Evolutionary conservation across 2,888 invertebrate species (phyloP).

Genomic region (Noctua janthina): DNA sequence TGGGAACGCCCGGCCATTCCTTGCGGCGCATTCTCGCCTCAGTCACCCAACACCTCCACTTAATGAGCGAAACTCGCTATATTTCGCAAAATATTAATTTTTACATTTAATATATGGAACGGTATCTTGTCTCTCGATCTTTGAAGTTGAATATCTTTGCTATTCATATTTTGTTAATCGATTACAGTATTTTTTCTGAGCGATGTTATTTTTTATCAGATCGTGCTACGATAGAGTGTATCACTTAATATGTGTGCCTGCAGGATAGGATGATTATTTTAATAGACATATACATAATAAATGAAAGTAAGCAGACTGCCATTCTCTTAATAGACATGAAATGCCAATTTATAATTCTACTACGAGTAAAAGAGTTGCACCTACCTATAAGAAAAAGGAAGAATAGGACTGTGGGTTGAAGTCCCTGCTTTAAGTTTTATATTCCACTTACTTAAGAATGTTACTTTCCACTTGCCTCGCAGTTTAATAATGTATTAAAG

Average conservation of each 20-base stretch:
- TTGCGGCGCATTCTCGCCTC: constrained; percentile 83
- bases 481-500: neutral
- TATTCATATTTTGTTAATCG: constrained; percentile 25
- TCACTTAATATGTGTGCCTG: neutral
- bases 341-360: constrained; percentile 4
- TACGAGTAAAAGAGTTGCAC: neutral
- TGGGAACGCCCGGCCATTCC: constrained; percentile 81
- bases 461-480: constrained; percentile 3
- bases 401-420: neutral
- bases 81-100: constrained; percentile 67
- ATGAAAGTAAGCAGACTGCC: constrained; percentile 1
- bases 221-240: constrained; percentile 1
- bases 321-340: neutral
- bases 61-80: constrained; percentile 80
- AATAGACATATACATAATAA: neutral
- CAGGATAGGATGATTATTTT: constrained; percentile 11
- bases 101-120: constrained; percentile 57
- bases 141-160: constrained; percentile 20
- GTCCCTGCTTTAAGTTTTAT: neutral
- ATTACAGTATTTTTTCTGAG: neutral
- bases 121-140: constrained; percentile 43
- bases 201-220: neutral
- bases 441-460: constrained; percentile 9
- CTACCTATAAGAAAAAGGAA: neutral
- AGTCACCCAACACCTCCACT: constrained; percentile 75